Evolutionary conservation across 2,113 vertebrate species (phyloP), one percentile per base, ranked within the genome.

Genomic region (Myodes glareolus): DNA sequence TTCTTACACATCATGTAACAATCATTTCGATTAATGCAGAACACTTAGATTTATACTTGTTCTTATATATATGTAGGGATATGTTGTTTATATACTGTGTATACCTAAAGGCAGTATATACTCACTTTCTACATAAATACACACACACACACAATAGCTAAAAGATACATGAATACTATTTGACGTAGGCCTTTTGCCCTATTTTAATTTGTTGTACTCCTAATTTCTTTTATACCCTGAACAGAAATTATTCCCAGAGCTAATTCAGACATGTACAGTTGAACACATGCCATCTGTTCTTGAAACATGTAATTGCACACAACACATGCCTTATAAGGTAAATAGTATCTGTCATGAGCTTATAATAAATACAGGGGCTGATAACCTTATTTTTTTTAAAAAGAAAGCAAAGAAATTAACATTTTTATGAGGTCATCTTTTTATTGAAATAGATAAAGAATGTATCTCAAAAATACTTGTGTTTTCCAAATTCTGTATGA

Each of bases 181-280:
- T 81, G 94, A 5, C 39, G 50, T 31, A 88, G 13, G n/a, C 27
- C 21, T 75, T 47, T 25, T 96, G 77, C 52, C 67, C 55, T 88
- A 45, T 92, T 96, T 92, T 95, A 95, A 91, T 94, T 96, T 92
- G 81, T 68, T 73, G 61, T 39, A 55, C 61, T 31, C 23, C 70
- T 91, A 91, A 92, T 96, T 92, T 97, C 70, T 68, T 92, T 97
- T 89, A 86, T 91, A 86, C 61, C 78, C 82, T 45, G 17, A 92
- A 42, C 47, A 95, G 72, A 94, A 96, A 31, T 94, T 94, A 92
- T 89, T 97, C 86, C 70, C 97, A 81, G 52, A 89, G 81, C 23
- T 94, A 68, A 95, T 95, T 95, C 80, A 47, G 92, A 94, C 63
- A 31, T 77, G 93, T 36, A 94, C 80, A 42, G 55, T 86, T 95